Percentiles rank a stretch among this genome's conserved stretches.
Evolutionary conservation across 2,113 vertebrate genomes (phyloP).

Genomic region (Callionymus lyra): DNA sequence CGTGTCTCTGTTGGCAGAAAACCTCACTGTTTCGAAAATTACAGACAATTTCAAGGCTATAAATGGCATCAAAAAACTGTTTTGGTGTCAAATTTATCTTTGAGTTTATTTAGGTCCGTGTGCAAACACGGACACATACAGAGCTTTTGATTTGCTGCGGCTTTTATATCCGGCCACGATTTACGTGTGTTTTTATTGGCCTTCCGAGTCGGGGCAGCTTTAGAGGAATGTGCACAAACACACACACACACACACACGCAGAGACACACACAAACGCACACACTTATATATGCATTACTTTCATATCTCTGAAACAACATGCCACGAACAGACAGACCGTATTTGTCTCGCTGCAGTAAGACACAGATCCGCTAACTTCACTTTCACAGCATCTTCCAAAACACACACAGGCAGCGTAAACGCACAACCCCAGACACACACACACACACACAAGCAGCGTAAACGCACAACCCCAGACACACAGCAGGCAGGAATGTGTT

Average conservation of each 20-base stretch:
- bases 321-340: constrained; percentile 13
- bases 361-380: constrained; percentile 15
- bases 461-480: constrained; percentile 7
- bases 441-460: constrained; percentile 3
- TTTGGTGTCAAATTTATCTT: too few species aligned
- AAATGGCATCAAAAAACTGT: too few species aligned
- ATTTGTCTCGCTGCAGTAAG: neutral
- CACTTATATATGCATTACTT: constrained; percentile 29
- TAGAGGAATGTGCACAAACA: constrained; percentile 41
- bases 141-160: constrained; percentile 21
- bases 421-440: constrained; percentile 6
- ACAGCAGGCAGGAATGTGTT: constrained; percentile 45
- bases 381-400: constrained; percentile 10
- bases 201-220: constrained; percentile 22
- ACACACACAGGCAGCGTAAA: constrained; percentile 4
- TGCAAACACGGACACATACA: constrained; percentile 5
- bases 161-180: constrained; percentile 33
- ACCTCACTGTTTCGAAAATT: too few species aligned
- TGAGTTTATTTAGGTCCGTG: neutral
- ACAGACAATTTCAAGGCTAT: too few species aligned
- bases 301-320: constrained; percentile 21
- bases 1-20: too few species aligned
- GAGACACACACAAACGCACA: too few species aligned
- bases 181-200: constrained; percentile 53
- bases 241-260: too few species aligned